Evolutionary conservation across 2,113 vertebrate genomes (phyloP).

Genomic region (Craseonycteris thonglongyai): DNA sequence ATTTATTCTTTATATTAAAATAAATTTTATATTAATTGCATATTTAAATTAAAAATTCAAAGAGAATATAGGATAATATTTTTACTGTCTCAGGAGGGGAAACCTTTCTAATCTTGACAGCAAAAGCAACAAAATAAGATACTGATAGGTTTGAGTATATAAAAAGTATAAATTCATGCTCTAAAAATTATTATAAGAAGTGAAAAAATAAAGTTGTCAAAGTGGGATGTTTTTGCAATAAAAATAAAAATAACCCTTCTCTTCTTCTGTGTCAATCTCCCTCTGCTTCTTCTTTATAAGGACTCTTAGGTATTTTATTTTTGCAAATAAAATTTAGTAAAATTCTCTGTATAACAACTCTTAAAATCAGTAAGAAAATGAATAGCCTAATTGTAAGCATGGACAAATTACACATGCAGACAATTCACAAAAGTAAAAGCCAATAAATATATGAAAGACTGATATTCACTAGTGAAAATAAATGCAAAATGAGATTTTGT

Average conservation of each 20-base stretch:
- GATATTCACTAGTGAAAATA: not conserved
- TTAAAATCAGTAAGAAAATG: not conserved
- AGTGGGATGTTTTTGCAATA: not conserved
- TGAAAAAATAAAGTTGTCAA: not conserved
- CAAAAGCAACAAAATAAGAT: not conserved
- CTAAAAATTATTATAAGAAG: not conserved
- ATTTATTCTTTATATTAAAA: not conserved
- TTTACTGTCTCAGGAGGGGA: not conserved
- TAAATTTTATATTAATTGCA: not conserved
- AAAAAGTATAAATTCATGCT: not conserved
- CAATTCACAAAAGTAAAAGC: not conserved
- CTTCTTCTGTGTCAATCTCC: not conserved
- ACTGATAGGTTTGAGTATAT: not conserved
- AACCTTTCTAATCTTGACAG: not conserved
- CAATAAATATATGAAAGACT: not conserved
- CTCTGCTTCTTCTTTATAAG: not conserved
- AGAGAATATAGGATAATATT: not conserved
- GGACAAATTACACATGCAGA: not conserved
- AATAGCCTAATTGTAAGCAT: not conserved
- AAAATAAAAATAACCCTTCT: not conserved
- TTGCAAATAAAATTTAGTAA: not conserved
- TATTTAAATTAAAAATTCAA: not conserved
- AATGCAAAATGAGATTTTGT: not conserved
- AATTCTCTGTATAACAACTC: not conserved
- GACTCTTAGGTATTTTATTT: not conserved